Evolutionary conservation across 1,140 invertebrate species (phyloP), one percentile per base, ranked within the genome.

Genomic region (Atta cephalotes): DNA sequence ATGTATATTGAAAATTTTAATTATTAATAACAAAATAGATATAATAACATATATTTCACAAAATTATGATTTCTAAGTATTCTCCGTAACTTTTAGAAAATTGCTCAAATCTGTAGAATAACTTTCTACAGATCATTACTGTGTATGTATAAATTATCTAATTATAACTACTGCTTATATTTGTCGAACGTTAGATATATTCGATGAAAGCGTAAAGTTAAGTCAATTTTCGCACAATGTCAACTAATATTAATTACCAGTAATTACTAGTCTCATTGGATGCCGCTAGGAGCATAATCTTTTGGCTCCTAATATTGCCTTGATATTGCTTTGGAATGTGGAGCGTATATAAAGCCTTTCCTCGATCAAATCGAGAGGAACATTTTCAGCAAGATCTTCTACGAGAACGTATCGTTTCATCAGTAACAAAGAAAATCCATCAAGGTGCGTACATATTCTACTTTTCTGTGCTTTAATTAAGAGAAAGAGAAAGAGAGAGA

Each of bases 231-330:
- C 62, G 18, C 77, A 86, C 77, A 86, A 86, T 86, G 6, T 70
- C 35, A 58, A 49, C 85, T 86, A 86, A 86, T 80, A 86, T 68
- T 86, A 86, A 86, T 86, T 81, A 70, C 76, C 3, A 14, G 2
- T 81, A 86, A 86, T 62, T 5, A 85, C 21, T 7, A 21, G 51
- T 76, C 21, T 80, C 51, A 45, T 77, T 63, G n/a, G 53, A 3
- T 18, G 3, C 16, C 16, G 16, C 28, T 35, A 66, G 63, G 28
- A 53, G 31, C 1, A 62, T 18, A 60, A 18, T 74, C 25, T 65
- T 45, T 35, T 18, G 31, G 5, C 18, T 63, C 18, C 18, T 16
- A 3, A 28, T 45, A 58, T 60, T n/a, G n/a, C n/a, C n/a, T n/a
- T 18, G 18, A 49, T 49, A 28, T 21, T 58, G n/a, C 7, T 58